Base-by-base conservation (phyloP, 1,140 invertebrate species). In the Drosophila mauritiana region DNA sequence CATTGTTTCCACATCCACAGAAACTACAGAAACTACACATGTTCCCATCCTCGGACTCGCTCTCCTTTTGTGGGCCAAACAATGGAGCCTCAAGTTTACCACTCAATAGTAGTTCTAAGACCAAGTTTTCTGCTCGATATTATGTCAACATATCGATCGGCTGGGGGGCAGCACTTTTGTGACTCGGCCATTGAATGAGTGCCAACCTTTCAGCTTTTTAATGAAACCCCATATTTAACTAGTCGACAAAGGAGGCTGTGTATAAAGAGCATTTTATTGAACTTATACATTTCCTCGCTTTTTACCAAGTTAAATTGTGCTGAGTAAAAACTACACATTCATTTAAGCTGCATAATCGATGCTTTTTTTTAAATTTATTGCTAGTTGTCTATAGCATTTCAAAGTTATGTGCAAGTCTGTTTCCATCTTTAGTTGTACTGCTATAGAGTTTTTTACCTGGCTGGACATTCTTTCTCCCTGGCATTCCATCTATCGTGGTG, bases 1-100 rank as follows among this genome's bases (percentile, higher is more conserved):
- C 73, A 76, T 76, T 76, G 73, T 76, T 62, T 76, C 67, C 61
- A 36, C 53, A 43, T 42, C 31, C 73, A 22, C 73, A 22, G 20
- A 22, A 22, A 22, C 20, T 22, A 22, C 20, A 65, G 67, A 63
- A 59, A 63, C 54, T 59, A 59, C 68, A 72, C 46, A 65, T 68
- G 64, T 65, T 37, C 42, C 59, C 36, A 67, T 67, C 72, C 40
- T 27, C 13, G 17, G 36, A 22, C 54, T 17, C 39, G 39, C 46
- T 34, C n/a, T 27, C 53, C 54, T 53, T 53, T 58, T 76, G 73
- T 58, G 37, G 8, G 8, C 15, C 42, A 31, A 58, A 75, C 61
- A 76, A 76, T 75, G 70, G 40, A 31, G 39, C 17, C 20, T 12
- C 27, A n/a, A 34, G n/a, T 27, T 43, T 56, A 15, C 49, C 58